These are phyloP conservation scores for Nomada hirtipes DNA, from an alignment of 2,888 invertebrate species.

Conservation along the genomic window DNA sequence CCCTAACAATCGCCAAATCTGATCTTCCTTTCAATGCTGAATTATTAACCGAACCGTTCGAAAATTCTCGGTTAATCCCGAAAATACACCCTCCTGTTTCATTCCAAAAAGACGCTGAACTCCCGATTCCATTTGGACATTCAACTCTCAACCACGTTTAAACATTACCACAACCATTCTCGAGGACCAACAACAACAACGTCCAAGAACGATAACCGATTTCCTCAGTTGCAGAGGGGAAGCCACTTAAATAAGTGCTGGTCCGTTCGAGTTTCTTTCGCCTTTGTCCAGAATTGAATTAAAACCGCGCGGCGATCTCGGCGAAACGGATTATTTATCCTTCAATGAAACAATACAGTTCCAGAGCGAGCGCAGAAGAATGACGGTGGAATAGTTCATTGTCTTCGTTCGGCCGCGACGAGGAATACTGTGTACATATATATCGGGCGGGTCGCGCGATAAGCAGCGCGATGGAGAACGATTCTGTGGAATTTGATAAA, in stretches of 20 bases:
- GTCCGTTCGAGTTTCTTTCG: slow-evolving; percentile 8
- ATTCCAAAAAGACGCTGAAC: slow-evolving; percentile 40
- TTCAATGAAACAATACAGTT: slow-evolving; percentile 43
- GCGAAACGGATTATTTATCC: slow-evolving; percentile 51
- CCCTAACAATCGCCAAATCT: slow-evolving; percentile 54
- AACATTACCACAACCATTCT: slow-evolving; percentile 17
- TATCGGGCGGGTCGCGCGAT: slow-evolving; percentile 21
- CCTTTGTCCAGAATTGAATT: slow-evolving; percentile 56
- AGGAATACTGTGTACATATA: slow-evolving; percentile 7
- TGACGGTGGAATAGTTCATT: slow-evolving; percentile 32
- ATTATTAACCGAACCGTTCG: slow-evolving; percentile 62
- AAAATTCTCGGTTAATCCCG: slow-evolving; percentile 40
- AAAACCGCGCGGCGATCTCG: slow-evolving; percentile 41
- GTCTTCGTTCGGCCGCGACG: slow-evolving; percentile 7
- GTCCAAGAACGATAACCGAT: slow-evolving; percentile 27
- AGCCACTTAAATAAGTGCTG: slow-evolving; percentile 2
- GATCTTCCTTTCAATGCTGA: slow-evolving; percentile 48
- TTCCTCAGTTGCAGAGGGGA: background rate
- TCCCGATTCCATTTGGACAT: slow-evolving; percentile 37
- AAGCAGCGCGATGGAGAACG: slow-evolving; percentile 8
- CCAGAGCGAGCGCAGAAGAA: background rate
- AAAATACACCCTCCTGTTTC: slow-evolving; percentile 22
- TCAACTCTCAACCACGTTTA: slow-evolving; percentile 35
- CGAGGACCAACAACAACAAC: background rate
- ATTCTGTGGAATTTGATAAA: slow-evolving; percentile 19